A percentile compares a stretch with the other conserved stretches of the same genome.
phyloP scores from a whole-genome alignment of 2,888 invertebrate species.

The Chrysomela aeneicollis region DNA sequence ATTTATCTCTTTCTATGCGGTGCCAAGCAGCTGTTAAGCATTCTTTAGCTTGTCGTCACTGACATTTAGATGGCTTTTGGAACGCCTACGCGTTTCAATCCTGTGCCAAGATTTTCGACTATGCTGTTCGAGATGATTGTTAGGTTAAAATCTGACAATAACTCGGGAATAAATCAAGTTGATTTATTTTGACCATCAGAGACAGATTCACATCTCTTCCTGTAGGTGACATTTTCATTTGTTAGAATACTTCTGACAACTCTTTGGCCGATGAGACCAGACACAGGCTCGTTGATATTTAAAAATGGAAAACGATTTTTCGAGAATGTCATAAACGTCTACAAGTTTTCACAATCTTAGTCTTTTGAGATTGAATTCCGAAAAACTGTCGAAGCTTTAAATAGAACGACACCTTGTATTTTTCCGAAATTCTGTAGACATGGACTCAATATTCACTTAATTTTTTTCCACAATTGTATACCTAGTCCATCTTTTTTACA shows the following conservation, averaged over 20 bases:
- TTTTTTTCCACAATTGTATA: too few species aligned
- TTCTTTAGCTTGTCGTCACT: conserved; percentile 52
- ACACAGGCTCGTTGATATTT: too few species aligned
- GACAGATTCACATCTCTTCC: conserved; percentile 5
- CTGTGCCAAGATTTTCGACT: conserved; percentile 39
- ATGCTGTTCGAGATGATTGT: conserved; percentile 33
- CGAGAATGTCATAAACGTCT: too few species aligned
- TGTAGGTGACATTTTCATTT: conserved; percentile 31
- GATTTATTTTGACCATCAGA: conserved; percentile 12
- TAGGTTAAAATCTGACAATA: conserved; percentile 17
- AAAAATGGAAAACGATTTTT: too few species aligned
- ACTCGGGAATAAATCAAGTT: conserved; percentile 13
- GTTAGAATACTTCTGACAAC: conserved; percentile 18
- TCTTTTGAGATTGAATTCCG: too few species aligned
- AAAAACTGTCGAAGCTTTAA: too few species aligned
- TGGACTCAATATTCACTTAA: too few species aligned
- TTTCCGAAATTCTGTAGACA: too few species aligned
- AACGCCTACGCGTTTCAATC: conserved; percentile 47
- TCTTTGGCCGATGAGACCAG: not conserved
- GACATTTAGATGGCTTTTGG: conserved; percentile 51
- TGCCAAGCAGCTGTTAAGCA: conserved; percentile 51
- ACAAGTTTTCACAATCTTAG: too few species aligned
- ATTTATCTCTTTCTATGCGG: conserved; percentile 39
- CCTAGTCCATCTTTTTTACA: too few species aligned
- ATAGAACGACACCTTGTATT: too few species aligned